Base-by-base conservation (phyloP, 2,888 invertebrate species). In the Caenorhabditis doughertyi region DNA sequence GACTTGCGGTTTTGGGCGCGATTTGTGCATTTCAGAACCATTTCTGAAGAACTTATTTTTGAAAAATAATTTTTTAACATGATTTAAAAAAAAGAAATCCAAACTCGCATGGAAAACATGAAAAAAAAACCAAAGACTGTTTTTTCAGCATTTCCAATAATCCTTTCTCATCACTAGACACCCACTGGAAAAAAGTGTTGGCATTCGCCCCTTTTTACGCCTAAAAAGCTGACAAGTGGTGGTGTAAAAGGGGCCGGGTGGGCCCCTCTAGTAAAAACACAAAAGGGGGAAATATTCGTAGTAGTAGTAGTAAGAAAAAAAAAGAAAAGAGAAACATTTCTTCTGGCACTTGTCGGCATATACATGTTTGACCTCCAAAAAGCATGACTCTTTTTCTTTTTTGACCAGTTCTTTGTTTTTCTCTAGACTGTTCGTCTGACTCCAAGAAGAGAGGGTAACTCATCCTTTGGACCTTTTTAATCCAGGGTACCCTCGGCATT, bases 181-280 rank as follows among this genome's bases (percentile, higher is more conserved):
- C 39, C 44, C 44, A 47, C 44, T 9, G 9, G 9, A 9, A 7
- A 35, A 35, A 35, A 35, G 35, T 35, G 44, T 44, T 16, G 44
- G 44, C 44, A 44, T 44, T 16, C 29, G 16, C 29, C 27, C 4
- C 23, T 23, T 23, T 51, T 23, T 23, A 23, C 23, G 16, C 35
- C 68, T 55, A 32, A 70, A 70, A 70, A 70, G 70, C 72, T 72
- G 72, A 72, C 72, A 72, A 72, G 62, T 62, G 72, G 53, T 23
- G 18, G 35, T 44, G 47, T 11, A 47, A 35, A 42, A 55, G 47
- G 47, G 44, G 49, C n/a, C n/a, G n/a, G n/a, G n/a, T n/a, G 71
- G 47, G 25, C 29, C n/a, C 58, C 44, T 18, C 32, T 8, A 68
- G 39, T 47, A 71, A 71, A 71, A 60, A 71, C 71, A 71, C 51